phyloP scores from a whole-genome alignment of 2,797 vertebrate species.

The Phalanger gymnotis region DNA sequence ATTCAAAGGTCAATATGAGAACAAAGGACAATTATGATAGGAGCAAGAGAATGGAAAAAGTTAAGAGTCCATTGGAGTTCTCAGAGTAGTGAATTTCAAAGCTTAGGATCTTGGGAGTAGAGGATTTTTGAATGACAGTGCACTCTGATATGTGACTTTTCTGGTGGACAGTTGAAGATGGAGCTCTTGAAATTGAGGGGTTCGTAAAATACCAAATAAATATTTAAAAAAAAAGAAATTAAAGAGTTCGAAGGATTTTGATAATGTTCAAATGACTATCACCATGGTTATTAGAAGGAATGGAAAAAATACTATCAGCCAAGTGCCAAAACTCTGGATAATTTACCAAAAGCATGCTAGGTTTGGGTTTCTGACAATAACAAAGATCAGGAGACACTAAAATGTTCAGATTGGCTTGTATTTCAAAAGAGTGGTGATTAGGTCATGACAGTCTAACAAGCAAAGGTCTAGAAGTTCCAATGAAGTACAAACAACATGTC shows the following conservation, averaged over 20 bases:
- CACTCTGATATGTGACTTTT: not conserved
- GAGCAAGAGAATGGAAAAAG: not conserved
- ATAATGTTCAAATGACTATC: not conserved
- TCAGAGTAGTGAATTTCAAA: not conserved
- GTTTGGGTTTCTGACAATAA: not conserved
- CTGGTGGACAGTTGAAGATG: not conserved
- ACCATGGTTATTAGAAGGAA: not conserved
- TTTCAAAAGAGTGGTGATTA: not conserved
- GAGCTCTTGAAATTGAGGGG: not conserved
- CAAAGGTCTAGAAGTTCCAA: not conserved
- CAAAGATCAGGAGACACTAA: not conserved
- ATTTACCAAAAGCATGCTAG: not conserved
- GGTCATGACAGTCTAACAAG: not conserved
- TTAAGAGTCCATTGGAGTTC: not conserved
- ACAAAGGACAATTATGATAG: not conserved
- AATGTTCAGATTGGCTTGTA: not conserved
- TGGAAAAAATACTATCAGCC: not conserved
- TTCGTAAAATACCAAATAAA: not conserved
- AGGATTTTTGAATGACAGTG: not conserved
- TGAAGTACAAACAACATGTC: not conserved
- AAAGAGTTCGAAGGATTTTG: not conserved
- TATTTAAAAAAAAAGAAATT: not conserved
- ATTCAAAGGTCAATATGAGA: not conserved
- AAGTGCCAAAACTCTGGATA: not conserved
- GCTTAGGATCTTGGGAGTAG: not conserved